phyloP scores from a whole-genome alignment of 2,113 vertebrate genomes.

The Oplegnathus fasciatus region DNA sequence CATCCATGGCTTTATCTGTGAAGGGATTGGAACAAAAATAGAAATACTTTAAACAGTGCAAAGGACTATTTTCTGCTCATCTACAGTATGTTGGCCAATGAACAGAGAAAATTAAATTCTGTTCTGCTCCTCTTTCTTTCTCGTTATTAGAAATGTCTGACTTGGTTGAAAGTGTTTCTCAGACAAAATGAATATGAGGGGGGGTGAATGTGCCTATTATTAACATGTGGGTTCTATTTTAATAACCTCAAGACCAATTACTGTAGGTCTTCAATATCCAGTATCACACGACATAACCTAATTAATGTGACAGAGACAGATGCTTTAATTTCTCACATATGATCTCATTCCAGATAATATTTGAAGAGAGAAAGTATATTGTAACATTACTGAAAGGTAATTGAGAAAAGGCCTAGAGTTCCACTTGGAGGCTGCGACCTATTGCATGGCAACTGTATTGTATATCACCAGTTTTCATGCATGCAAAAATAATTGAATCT shows the following conservation, averaged over 20 bases:
- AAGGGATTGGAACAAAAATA: conserved; percentile 43
- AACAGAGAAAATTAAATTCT: conserved; percentile 40
- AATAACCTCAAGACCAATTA: conserved; percentile 58
- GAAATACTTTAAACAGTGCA: conserved; percentile 23
- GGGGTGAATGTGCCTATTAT: conserved; percentile 68
- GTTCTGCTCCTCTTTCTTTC: conserved; percentile 20
- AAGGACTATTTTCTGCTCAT: conserved; percentile 25
- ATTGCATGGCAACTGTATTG: background rate
- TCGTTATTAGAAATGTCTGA: conserved; percentile 57
- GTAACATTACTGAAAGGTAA: conserved; percentile 16
- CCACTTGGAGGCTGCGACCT: background rate
- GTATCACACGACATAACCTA: conserved; percentile 46
- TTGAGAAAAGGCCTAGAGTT: background rate
- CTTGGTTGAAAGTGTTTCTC: conserved; percentile 50
- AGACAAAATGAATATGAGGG: conserved; percentile 56
- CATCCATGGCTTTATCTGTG: conserved; percentile 3
- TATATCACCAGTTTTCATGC: background rate
- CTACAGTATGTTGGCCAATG: background rate
- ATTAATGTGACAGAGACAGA: conserved; percentile 68
- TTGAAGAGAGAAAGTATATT: conserved; percentile 57
- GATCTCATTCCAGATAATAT: conserved; percentile 63
- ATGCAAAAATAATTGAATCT: background rate
- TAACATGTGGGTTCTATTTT: conserved; percentile 69
- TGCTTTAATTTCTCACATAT: conserved; percentile 41
- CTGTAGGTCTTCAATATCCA: conserved; percentile 45